Evolutionary conservation across 2,797 vertebrate genomes (phyloP).

Genomic region (Stomatorhinus walkeri): DNA sequence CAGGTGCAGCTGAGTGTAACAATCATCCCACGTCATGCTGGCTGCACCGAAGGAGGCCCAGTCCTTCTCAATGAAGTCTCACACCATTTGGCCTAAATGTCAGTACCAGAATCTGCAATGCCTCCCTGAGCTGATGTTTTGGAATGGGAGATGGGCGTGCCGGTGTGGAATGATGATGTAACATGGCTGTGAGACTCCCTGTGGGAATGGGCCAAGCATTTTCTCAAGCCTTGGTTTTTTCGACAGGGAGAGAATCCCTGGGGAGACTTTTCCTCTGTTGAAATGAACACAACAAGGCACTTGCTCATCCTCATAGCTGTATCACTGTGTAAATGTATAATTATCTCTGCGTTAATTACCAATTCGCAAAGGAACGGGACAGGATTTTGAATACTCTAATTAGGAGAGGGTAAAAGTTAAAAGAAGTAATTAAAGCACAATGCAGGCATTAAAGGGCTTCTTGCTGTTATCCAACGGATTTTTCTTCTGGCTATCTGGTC

Average conservation of each 20-base stretch:
- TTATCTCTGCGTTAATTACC: conserved; percentile 43
- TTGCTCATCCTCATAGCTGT: conserved; percentile 14
- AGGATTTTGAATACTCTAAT: conserved; percentile 32
- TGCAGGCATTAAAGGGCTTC: conserved; percentile 16
- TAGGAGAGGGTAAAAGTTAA: conserved; percentile 25
- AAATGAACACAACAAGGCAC: conserved; percentile 12
- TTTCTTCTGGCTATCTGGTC: not conserved
- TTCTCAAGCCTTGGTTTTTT: not conserved
- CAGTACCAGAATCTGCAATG: not conserved
- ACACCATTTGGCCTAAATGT: not conserved
- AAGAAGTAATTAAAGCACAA: conserved; percentile 24
- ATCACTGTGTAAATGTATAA: conserved; percentile 34
- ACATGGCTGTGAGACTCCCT: not conserved
- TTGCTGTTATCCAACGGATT: not conserved
- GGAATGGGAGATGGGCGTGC: not conserved
- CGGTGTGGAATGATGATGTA: not conserved
- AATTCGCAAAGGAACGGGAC: conserved; percentile 33
- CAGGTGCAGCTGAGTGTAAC: not conserved
- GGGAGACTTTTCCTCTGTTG: conserved; percentile 6
- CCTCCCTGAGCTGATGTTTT: not conserved
- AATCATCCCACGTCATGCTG: not conserved
- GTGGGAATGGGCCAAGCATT: not conserved
- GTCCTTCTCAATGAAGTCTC: not conserved
- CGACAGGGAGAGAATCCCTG: not conserved
- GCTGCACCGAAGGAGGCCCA: not conserved